Evolutionary conservation across 2,113 vertebrate genomes (phyloP), one percentile per base, ranked within the genome.

Genomic region (Engystomops pustulosus): DNA sequence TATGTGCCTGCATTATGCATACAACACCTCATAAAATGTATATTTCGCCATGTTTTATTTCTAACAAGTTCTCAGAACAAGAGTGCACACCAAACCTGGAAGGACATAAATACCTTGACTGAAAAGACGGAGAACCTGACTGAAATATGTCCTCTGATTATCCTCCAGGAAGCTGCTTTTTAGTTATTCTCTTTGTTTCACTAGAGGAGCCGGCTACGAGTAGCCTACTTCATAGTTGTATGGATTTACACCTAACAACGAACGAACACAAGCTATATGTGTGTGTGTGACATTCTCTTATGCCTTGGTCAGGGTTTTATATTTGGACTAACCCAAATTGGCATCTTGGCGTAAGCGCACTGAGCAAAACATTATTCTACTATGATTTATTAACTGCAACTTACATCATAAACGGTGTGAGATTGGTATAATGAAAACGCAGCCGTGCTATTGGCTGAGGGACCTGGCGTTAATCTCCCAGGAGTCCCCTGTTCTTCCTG

Each of bases 331-430:
- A 41, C 55, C 55, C 47, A 69, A 78, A 78, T 78, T 78, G 62
- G 62, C 83, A 70, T 84, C 32, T 78, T 44, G 18, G 8, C 23
- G 69, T 44, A 55, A 18, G 60, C 23, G 15, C 60, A 34, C 65
- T 58, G 53, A 85, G 47, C 60, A 78, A 34, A 69, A 69, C 75
- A 69, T 70, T 79, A 70, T 79, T 79, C 47, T 27, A 9, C 58
- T 30, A 30, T 70, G 74, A 79, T 85, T 85, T 85, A 85, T 85
- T 32, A 79, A 85, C 83, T 85, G 62, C 47, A 45, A 58, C 27
- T 85, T 85, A 69, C 74, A 79, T 77, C 60, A 79, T 79, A 79
- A 79, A 85, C 25, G 10, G 38, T 38, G 45, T 30, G 23, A 68
- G 45, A 77, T 77, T 78, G 72, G 62, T 45, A 85, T 44, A 85